Evolutionary conservation across 2,888 invertebrate genomes (phyloP).

Genomic region (Polietes domitor): DNA sequence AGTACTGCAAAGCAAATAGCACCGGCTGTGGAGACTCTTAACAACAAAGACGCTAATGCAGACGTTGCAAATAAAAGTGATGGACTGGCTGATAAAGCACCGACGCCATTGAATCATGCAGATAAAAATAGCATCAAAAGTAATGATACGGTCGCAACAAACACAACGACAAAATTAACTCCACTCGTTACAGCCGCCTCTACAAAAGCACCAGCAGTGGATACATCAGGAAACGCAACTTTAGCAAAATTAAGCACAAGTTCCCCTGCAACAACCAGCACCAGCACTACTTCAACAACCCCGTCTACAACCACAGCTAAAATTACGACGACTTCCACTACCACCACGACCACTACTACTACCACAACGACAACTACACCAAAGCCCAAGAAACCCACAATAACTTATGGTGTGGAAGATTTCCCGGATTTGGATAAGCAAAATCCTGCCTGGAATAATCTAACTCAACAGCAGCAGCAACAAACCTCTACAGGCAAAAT

Average conservation of each 20-base stretch:
- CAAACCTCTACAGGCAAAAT: constrained; percentile 45
- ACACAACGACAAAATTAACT: constrained; percentile 41
- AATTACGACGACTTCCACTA: constrained; percentile 68
- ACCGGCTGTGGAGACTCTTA: background rate
- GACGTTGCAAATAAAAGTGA: background rate
- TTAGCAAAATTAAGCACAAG: constrained; percentile 17
- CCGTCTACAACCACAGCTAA: constrained; percentile 42
- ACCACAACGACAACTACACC: constrained; percentile 76
- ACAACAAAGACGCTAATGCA: background rate
- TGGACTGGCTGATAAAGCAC: background rate
- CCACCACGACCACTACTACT: constrained; percentile 72
- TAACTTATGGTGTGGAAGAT: constrained; percentile 81
- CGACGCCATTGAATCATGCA: constrained; percentile 14
- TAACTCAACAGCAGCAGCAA: constrained; percentile 20
- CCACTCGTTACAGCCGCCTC: constrained; percentile 8
- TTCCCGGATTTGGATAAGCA: constrained; percentile 73
- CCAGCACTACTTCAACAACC: constrained; percentile 5
- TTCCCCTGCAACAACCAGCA: background rate
- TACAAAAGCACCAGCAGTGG: background rate
- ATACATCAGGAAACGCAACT: background rate
- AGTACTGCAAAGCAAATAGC: background rate
- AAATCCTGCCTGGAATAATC: constrained; percentile 44
- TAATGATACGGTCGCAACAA: constrained; percentile 12
- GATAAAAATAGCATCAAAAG: constrained; percentile 25
- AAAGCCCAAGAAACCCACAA: constrained; percentile 82